A percentile compares a stretch with the other conserved stretches of the same genome.
Evolutionary conservation across 2,113 vertebrate genomes (phyloP).

Genomic region (Haemorhous mexicanus): DNA sequence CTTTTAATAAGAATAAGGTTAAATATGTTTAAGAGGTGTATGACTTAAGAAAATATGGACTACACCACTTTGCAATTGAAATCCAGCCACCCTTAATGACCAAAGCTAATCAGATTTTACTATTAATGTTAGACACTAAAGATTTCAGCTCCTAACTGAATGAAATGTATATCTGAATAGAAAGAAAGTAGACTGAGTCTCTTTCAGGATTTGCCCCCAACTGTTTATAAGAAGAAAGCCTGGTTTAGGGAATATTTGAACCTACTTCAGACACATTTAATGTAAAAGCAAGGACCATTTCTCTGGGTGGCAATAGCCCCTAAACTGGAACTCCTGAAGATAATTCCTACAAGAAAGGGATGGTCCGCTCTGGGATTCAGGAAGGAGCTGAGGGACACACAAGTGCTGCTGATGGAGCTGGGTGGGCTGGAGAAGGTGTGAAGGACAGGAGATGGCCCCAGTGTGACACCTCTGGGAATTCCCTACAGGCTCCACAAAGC

Average conservation of each 20-base stretch:
- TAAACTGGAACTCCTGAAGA: not conserved
- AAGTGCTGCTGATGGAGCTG: not conserved
- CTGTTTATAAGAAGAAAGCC: slow-evolving; percentile 27
- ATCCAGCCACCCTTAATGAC: slow-evolving; percentile 36
- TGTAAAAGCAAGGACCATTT: not conserved
- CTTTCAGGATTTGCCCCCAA: slow-evolving; percentile 23
- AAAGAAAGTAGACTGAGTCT: slow-evolving; percentile 15
- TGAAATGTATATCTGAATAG: slow-evolving; percentile 6
- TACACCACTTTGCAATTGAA: not conserved
- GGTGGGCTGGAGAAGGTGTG: not conserved
- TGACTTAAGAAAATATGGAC: not conserved
- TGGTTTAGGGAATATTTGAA: not conserved
- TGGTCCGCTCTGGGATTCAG: rapidly evolving
- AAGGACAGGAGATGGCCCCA: not conserved
- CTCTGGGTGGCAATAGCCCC: not conserved
- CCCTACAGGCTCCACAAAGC: not conserved
- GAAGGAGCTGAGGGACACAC: not conserved
- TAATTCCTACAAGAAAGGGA: not conserved
- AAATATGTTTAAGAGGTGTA: not conserved
- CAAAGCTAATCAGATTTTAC: slow-evolving; percentile 45
- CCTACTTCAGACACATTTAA: not conserved
- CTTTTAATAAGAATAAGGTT: not conserved
- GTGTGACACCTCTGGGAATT: not conserved
- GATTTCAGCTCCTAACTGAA: not conserved
- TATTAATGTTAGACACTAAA: slow-evolving; percentile 25